These are phyloP conservation scores for Agelas oroides DNA, from an alignment of 37 sponge, comb jelly and placozoan genomes.

Conservation along the genomic window DNA sequence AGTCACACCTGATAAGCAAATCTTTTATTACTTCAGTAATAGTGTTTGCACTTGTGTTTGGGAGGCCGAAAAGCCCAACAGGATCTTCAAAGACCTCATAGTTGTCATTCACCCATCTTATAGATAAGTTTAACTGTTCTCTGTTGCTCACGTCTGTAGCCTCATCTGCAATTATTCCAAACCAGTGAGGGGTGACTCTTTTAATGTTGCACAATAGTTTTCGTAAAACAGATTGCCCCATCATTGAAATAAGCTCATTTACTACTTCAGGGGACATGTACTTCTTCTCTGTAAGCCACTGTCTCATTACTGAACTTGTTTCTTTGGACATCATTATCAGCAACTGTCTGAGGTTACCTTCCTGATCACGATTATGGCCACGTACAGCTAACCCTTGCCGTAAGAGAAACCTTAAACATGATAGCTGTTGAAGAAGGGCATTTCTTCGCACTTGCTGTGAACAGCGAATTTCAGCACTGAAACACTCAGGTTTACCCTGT, in stretches of 20 bases:
- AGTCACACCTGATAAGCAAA: conserved; percentile 53
- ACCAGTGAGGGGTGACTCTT: conserved; percentile 8
- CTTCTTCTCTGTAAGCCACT: background rate
- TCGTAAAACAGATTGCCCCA: conserved; percentile 31
- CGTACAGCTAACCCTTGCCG: too few species aligned
- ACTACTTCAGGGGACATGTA: too few species aligned
- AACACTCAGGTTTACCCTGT: too few species aligned
- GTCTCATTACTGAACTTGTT: too few species aligned
- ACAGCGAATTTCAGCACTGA: too few species aligned
- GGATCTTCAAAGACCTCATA: conserved; percentile 59
- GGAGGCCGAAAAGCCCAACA: conserved; percentile 27
- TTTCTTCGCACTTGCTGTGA: too few species aligned
- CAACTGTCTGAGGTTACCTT: too few species aligned
- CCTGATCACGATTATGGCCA: too few species aligned
- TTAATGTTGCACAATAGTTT: too few species aligned
- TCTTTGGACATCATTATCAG: too few species aligned
- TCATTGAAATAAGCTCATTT: conserved; percentile 38
- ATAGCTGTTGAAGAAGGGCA: too few species aligned
- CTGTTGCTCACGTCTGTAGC: conserved; percentile 21
- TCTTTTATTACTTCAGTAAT: conserved; percentile 58
- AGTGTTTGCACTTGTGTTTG: conserved; percentile 56
- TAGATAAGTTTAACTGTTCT: conserved; percentile 31
- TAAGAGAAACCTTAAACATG: too few species aligned
- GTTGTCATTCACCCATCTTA: conserved; percentile 39
- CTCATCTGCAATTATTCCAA: conserved; percentile 18